Conservation (phyloP, 92 coral and sea anemone genomes). For the Plumapathes pennacea region DNA sequence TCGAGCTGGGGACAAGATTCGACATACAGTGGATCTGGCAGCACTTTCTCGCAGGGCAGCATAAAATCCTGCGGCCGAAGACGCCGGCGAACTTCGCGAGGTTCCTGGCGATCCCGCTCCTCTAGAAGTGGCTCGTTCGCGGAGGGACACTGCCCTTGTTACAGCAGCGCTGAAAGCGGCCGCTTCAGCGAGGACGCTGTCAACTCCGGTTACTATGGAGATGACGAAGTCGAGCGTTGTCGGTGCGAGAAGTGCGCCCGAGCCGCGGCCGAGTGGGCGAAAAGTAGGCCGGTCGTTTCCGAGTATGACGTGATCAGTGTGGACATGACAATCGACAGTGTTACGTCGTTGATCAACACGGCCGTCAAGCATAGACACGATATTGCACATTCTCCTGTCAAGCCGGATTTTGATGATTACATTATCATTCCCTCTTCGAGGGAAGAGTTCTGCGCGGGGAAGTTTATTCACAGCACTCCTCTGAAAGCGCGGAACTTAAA, state of each 20-base stretch:
- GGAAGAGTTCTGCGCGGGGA: slow-evolving; percentile 72
- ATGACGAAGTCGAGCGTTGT: slow-evolving; percentile 79
- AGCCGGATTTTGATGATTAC: slow-evolving; percentile 66
- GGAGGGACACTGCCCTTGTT: slow-evolving; percentile 2
- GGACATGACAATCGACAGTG: slow-evolving; percentile 34
- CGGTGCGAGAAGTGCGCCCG: slow-evolving; percentile 42
- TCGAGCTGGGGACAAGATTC: slow-evolving; percentile 74
- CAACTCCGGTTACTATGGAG: slow-evolving; percentile 93
- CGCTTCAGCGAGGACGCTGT: slow-evolving; percentile 65
- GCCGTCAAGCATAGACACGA: too few species aligned
- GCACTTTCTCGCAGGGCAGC: slow-evolving; percentile 2
- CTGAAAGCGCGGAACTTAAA: background rate
- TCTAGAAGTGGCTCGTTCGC: slow-evolving; percentile 42
- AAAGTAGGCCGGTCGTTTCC: slow-evolving; percentile 22
- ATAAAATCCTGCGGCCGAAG: slow-evolving; percentile 1
- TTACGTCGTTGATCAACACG: background rate
- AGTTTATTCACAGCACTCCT: slow-evolving; percentile 44
- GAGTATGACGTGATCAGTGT: slow-evolving; percentile 81
- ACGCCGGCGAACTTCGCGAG: slow-evolving; percentile 15
- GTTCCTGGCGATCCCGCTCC: slow-evolving; percentile 22
- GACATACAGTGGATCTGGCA: too few species aligned
- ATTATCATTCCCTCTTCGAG: slow-evolving; percentile 76
- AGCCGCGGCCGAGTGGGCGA: slow-evolving; percentile 16
- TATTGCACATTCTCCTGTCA: too few species aligned
- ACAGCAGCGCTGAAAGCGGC: slow-evolving; percentile 76